Evolutionary conservation across 1,140 invertebrate species (phyloP).

Genomic region (Octopus sinensis): DNA sequence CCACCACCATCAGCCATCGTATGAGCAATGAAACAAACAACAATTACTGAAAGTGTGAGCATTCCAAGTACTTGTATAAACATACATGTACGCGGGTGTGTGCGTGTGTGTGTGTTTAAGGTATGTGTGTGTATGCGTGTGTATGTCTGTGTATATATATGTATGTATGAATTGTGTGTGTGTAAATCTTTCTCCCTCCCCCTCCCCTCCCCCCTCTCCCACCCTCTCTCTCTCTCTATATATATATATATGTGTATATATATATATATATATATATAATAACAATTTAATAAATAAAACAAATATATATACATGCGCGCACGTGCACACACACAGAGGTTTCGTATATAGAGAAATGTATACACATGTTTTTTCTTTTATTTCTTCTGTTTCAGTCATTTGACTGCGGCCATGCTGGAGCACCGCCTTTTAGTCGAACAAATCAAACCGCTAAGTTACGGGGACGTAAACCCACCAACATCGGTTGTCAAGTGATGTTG

Average conservation of each 20-base stretch:
- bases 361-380: too few species aligned
- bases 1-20: neutral
- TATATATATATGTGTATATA: neutral
- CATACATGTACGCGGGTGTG: neutral
- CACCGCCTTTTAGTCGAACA: too few species aligned
- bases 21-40: neutral
- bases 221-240: neutral
- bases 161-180: neutral
- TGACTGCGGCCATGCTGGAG: too few species aligned
- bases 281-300: neutral
- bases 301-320: neutral
- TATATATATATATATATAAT: conserved; percentile 2
- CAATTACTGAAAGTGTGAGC: too few species aligned
- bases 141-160: neutral
- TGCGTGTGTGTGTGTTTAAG: neutral
- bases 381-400: too few species aligned
- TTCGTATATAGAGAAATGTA: too few species aligned
- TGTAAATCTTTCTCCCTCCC: neutral
- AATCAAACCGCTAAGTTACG: too few species aligned
- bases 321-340: neutral
- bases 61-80: too few species aligned
- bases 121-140: neutral
- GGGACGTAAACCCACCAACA: too few species aligned
- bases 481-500: too few species aligned
- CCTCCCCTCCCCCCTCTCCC: neutral